These are phyloP conservation scores for Apogon hyalosoma DNA, from an alignment of 2,797 vertebrate genomes.

Conservation along the genomic window DNA sequence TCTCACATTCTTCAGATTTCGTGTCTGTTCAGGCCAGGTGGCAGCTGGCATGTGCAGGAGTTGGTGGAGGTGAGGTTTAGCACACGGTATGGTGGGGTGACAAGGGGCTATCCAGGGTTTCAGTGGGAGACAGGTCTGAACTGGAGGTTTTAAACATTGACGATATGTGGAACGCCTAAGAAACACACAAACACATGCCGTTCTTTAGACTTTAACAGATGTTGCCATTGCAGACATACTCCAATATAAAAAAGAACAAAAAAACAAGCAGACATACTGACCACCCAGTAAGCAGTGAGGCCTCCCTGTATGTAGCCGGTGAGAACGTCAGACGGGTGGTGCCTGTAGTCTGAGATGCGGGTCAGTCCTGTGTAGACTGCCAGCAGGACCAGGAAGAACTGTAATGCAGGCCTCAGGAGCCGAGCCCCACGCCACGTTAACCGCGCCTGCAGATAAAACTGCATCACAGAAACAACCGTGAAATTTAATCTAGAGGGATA, in stretches of 20 bases:
- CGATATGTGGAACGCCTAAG: constrained; percentile 77
- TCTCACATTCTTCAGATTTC: constrained; percentile 61
- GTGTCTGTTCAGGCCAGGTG: constrained; percentile 39
- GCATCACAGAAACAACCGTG: constrained; percentile 1
- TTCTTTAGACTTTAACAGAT: constrained; percentile 11
- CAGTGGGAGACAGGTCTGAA: constrained; percentile 44
- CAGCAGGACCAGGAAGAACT: constrained; percentile 80
- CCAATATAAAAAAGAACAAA: constrained; percentile 4
- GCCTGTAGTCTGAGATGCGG: constrained; percentile 79
- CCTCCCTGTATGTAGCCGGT: constrained; percentile 81
- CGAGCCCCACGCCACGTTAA: constrained; percentile 76
- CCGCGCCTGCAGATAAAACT: constrained; percentile 84
- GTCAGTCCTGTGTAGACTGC: constrained; percentile 82
- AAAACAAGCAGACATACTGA: constrained; percentile 61
- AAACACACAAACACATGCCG: constrained; percentile 30
- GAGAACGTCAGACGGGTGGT: constrained; percentile 78
- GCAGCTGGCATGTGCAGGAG: not conserved
- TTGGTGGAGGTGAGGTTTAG: constrained; percentile 39
- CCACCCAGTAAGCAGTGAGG: constrained; percentile 84
- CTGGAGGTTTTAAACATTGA: constrained; percentile 74
- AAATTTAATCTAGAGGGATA: not conserved
- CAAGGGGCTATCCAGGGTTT: constrained; percentile 55
- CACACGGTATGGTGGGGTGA: constrained; percentile 69
- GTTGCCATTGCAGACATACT: constrained; percentile 2
- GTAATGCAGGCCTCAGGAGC: constrained; percentile 72